A percentile compares a stretch with the other conserved stretches of the same genome.
Conservation (phyloP, 2,797 vertebrate species). For the Hipposideros larvatus region DNA sequence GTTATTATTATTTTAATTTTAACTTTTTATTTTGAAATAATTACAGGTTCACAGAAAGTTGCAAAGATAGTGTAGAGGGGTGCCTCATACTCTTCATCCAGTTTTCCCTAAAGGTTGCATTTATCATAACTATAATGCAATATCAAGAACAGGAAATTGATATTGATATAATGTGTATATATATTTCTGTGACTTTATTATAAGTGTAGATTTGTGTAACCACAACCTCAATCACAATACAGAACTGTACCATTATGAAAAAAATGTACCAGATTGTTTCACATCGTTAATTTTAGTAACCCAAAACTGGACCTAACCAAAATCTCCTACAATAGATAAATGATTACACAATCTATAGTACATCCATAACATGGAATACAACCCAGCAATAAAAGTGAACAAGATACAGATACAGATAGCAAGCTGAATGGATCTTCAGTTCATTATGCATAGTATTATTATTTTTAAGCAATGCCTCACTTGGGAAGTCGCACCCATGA, state of each 20-base stretch:
- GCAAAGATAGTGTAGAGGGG: background rate
- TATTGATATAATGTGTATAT: background rate
- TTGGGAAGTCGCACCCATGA: background rate
- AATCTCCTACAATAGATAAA: no score
- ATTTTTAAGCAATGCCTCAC: background rate
- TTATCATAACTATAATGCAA: background rate
- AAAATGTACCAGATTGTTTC: no score
- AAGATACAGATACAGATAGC: no score
- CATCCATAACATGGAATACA: no score
- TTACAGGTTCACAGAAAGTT: background rate
- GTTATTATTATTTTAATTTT: background rate
- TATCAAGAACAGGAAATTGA: background rate
- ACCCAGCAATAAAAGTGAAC: no score
- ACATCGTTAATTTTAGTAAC: no score
- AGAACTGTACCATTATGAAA: background rate
- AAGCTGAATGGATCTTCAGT: no score
- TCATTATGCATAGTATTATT: background rate
- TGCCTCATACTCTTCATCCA: background rate
- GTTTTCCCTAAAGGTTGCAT: background rate
- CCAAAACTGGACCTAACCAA: no score
- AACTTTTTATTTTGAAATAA: slow-evolving; percentile 38
- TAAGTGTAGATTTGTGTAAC: background rate
- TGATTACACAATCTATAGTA: no score
- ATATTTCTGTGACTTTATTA: background rate
- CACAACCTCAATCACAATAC: background rate